Base-by-base conservation (phyloP, 2,888 invertebrate species). In the Shargacucullia verbasci region DNA sequence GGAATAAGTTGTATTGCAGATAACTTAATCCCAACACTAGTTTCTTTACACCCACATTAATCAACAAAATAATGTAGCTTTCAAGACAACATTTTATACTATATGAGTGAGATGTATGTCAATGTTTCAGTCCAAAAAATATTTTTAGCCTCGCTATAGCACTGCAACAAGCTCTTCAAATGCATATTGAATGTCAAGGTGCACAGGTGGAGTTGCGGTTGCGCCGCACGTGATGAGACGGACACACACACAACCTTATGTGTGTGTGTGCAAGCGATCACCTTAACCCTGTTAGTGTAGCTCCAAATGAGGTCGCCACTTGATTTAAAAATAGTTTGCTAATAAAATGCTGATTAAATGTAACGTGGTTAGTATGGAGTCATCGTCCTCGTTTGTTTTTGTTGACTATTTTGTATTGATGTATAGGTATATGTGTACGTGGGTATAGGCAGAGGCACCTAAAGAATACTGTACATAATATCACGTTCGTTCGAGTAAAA, bases 121-220 rank as follows among this genome's bases (percentile, higher is more conserved):
- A 20, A 20, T 20, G 4, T 20, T 20, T 20, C 20, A 20, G 20
- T 3, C 20, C 2, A 4, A 20, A 33, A 43, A 10, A 31, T 35
- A 47, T 44, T 7, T 41, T n/a, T 15, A 34, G 46, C 12, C n/a
- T 15, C 27, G 40, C 38, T 34, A 2, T 2, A 27, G 8, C 11
- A 31, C 34, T 52, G 29, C 34, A 20, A 11, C 12, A 20, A 29
- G 14, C 40, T 65, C 25, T 38, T 38, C 25, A 44, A 8, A 11
- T 11, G 34, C 39, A 31, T 58, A 70, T 74, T 76, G 67, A 74
- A 70, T 70, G 74, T 70, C 72, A 59, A 72, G 61, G 61, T 46
- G 47, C 46, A 43, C 73, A 59, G 68, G 71, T 66, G 70, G 59
- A 60, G 63, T 46, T 73, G 75, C 59, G 78, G 61, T 54, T 52